A percentile compares a stretch with the other conserved stretches of the same genome.
Evolutionary conservation across 2,888 invertebrate species (phyloP).

Genomic region (Teleogryllus oceanicus): DNA sequence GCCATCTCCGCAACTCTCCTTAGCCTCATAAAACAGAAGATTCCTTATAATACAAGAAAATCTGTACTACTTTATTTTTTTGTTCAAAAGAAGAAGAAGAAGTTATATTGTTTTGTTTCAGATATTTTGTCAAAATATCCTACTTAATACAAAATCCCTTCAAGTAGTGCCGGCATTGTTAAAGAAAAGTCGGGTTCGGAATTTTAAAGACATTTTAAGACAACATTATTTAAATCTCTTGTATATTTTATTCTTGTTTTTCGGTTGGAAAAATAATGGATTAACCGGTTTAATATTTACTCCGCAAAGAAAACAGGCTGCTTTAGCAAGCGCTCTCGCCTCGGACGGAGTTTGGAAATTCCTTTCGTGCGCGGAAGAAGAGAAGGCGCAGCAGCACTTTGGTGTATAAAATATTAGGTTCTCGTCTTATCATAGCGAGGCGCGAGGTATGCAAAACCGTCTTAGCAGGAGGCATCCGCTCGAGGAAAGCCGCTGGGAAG

Average conservation of each 20-base stretch:
- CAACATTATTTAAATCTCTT: constrained; percentile 8
- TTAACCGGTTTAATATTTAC: constrained; percentile 10
- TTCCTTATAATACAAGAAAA: no score
- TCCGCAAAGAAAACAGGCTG: background rate
- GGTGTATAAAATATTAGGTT: background rate
- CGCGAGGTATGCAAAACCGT: constrained; percentile 2
- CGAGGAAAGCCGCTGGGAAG: no score
- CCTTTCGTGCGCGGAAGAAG: background rate
- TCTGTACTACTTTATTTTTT: no score
- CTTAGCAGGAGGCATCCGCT: background rate
- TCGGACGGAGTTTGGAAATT: background rate
- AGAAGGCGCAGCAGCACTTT: background rate
- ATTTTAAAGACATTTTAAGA: background rate
- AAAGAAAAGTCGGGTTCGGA: background rate
- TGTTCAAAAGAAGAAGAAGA: no score
- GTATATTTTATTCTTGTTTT: background rate
- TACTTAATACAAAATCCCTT: no score
- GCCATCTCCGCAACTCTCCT: no score
- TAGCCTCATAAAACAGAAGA: no score
- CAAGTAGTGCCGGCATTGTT: background rate
- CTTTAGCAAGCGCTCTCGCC: background rate
- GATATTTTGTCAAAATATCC: no score
- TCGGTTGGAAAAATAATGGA: background rate
- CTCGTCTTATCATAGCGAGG: background rate
- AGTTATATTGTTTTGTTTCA: no score